phyloP scores from a whole-genome alignment of 1,140 invertebrate genomes.

The Panulirus ornatus region DNA sequence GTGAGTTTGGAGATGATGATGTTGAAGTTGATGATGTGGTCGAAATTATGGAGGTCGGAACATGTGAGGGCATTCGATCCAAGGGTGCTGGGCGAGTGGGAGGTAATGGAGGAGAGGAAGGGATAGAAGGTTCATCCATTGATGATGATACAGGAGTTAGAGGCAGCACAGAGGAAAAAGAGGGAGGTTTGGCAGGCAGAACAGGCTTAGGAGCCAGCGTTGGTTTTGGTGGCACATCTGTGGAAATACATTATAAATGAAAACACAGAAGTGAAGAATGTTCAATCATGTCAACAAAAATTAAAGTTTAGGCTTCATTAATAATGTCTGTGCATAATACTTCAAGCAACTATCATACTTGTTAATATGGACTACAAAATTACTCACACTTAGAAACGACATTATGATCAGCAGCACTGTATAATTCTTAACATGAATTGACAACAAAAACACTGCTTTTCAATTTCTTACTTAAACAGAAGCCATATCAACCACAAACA shows the following conservation, averaged over 20 bases:
- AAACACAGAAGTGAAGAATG: too few species aligned
- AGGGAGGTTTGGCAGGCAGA: slow-evolving; percentile 66
- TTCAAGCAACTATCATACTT: too few species aligned
- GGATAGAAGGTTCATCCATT: neutral
- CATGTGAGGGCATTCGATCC: slow-evolving; percentile 42
- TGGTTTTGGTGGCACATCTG: slow-evolving; percentile 79
- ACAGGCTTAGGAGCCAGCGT: slow-evolving; percentile 76
- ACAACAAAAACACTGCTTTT: too few species aligned
- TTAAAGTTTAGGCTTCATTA: too few species aligned
- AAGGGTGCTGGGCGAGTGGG: slow-evolving; percentile 49
- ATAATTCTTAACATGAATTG: too few species aligned
- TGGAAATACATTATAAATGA: neutral
- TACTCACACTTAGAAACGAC: too few species aligned
- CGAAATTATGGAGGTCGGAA: slow-evolving; percentile 41
- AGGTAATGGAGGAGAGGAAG: slow-evolving; percentile 29
- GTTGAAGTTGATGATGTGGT: slow-evolving; percentile 55
- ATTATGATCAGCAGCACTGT: too few species aligned
- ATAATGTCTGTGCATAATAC: too few species aligned
- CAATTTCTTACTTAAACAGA: too few species aligned
- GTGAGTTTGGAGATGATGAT: slow-evolving; percentile 52
- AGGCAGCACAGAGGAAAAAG: slow-evolving; percentile 71
- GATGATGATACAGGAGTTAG: slow-evolving; percentile 30
- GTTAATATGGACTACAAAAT: too few species aligned
- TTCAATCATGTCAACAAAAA: too few species aligned
- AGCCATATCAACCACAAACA: slow-evolving; percentile 8